A percentile compares a stretch with the other conserved stretches of the same genome.
Conservation (phyloP, 1,140 invertebrate species). For the Laupala kohalensis region DNA sequence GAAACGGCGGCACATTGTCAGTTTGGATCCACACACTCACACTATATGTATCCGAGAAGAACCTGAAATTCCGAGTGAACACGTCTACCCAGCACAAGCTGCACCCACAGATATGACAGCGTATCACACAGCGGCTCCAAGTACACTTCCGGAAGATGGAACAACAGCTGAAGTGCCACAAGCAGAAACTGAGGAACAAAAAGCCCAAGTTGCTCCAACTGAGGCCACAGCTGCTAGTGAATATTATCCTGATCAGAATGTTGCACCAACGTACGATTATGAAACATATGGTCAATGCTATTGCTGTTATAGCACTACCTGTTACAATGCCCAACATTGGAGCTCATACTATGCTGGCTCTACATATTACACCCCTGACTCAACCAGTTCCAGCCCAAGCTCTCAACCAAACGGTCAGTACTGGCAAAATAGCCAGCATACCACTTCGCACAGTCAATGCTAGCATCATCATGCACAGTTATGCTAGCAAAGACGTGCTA, state of each 20-base stretch:
- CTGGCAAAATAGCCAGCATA: background rate
- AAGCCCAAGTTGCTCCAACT: slow-evolving; percentile 40
- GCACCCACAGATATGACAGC: background rate
- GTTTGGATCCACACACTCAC: background rate
- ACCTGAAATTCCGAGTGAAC: background rate
- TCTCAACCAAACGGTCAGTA: slow-evolving; percentile 10
- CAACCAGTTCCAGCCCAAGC: slow-evolving; percentile 13
- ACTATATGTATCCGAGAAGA: background rate
- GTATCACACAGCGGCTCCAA: slow-evolving; percentile 2
- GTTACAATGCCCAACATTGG: slow-evolving; percentile 20
- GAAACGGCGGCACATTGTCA: background rate
- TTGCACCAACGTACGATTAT: slow-evolving; percentile 52
- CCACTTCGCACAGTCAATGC: slow-evolving; percentile 41
- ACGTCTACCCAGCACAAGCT: background rate
- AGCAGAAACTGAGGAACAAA: slow-evolving; percentile 58
- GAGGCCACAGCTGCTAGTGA: slow-evolving; percentile 66
- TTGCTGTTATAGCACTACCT: slow-evolving; percentile 28
- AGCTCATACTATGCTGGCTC: slow-evolving; percentile 18
- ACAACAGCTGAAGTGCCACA: slow-evolving; percentile 44
- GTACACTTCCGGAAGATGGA: slow-evolving; percentile 36
- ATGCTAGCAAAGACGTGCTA: no score
- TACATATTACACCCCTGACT: slow-evolving; percentile 14
- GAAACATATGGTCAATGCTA: slow-evolving; percentile 35
- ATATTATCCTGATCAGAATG: slow-evolving; percentile 68
- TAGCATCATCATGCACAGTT: slow-evolving; percentile 47